Evolutionary conservation across 2,113 vertebrate genomes (phyloP), one percentile per base, ranked within the genome.

Genomic region (Rhinopomastus cyanomelas): DNA sequence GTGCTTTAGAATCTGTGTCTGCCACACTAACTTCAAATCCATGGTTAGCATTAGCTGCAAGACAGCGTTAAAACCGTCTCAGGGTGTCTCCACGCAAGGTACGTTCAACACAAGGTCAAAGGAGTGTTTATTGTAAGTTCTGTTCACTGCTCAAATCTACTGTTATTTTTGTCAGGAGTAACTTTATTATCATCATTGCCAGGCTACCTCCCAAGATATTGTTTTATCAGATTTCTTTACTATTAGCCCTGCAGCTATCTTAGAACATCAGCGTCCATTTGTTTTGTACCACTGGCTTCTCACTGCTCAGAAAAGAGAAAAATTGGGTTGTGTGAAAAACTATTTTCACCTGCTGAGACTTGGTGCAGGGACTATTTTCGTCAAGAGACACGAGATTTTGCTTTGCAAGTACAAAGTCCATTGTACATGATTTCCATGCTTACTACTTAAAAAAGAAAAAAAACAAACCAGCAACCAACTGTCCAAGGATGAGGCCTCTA

Each of bases 171-270:
- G 59, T 71, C 48, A 91, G 3, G 27, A 46, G 48, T 81, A 78
- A 78, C 48, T 67, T 94, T 52, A 92, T 79, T 88, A 39, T 74
- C 72, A 78, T 86, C 57, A 72, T 66, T 55, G 77, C 44, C 73
- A 85, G 85, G 39, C 37, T 71, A 77, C 60, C 17, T 87, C 68
- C 44, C 53, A 82, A 85, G 56, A 77, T 18, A 77, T 6, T 69
- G 44, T 85, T 89, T 91, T 87, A 88, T 91, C 68, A 91, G 68
- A 89, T 92, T 89, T 89, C 80, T 81, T 96, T 86, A 74, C 81
- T 79, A 77, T 88, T 93, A 59, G 20, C 82, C 62, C 73, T 25
- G 15, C 39, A 92, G 75, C 57, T 37, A 59, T 49, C 74, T 57
- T 91, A 85, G 57, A 84, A 89, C 66, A 92, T 26, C 53, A 92